Evolutionary conservation across 2,888 invertebrate genomes (phyloP), one percentile per base, ranked within the genome.

Genomic region (Zaprionus bogoriensis): DNA sequence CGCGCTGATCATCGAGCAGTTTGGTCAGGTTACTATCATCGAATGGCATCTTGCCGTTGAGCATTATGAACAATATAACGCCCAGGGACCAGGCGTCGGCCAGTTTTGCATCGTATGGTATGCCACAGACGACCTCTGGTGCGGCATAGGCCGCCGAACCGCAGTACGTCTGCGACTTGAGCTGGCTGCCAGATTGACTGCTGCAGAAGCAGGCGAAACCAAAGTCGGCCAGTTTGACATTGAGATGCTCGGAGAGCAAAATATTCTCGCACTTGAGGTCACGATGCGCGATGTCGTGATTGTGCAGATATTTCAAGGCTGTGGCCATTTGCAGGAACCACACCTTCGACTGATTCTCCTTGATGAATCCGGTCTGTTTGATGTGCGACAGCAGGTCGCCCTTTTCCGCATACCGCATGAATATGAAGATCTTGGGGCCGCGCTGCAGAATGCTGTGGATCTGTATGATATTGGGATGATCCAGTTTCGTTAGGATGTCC

Each of bases 121-220:
- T 95, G 1, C 97, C 97, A 87, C 95, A 95, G 41, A 98, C 95
- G 12, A 98, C 96, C 92, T 99, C 98, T 0, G 98, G 98, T 0
- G 98, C 97, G 1, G 98, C 98, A 90, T 99, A 99, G 0, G 98
- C 98, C 1, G 98, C 97, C 3, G 98, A 98, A 14, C 98, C 98
- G 89, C 98, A 98, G 87, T 96, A 98, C 0, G 98, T 98, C 89
- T 95, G 93, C 82, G 98, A 98, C 57, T 96, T 92, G 3, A 96
- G 93, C 25, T 95, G 92, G 47, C 94, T 93, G 42, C 96, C 96
- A 38, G 93, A 93, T 1, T 93, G 92, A 14, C 93, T 92, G 79
- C 95, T 94, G 89, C 96, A 96, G 87, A 94, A 96, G 74, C 97
- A 93, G 2, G 98, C 96, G 90, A 98, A 98, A 19, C 98, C 98